Conservation (phyloP, 2,797 vertebrate species). For the Selene dorsalis region DNA sequence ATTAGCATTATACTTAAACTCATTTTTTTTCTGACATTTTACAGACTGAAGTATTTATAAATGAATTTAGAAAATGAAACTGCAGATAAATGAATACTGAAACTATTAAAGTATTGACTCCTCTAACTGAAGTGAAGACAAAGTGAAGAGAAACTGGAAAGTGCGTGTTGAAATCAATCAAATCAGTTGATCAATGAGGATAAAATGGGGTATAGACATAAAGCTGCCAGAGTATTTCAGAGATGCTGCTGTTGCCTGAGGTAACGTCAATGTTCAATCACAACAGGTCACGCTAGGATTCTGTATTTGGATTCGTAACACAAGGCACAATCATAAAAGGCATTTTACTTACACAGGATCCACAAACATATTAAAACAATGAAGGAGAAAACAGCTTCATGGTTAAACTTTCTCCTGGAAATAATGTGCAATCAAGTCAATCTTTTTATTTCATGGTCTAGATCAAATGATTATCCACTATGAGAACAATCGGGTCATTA, state of each 20-base stretch:
- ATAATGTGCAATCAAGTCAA: background rate
- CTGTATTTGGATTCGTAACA: conserved; percentile 3
- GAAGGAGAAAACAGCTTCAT: background rate
- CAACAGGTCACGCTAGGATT: conserved; percentile 15
- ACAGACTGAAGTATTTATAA: background rate
- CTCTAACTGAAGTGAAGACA: background rate
- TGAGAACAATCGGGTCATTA: conserved; percentile 20
- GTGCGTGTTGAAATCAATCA: background rate
- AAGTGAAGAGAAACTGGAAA: background rate
- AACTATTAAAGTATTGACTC: background rate
- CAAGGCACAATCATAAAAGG: background rate
- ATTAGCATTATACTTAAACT: too few relatives aligned
- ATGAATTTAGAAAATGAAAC: background rate
- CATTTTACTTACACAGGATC: background rate
- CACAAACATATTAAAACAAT: background rate
- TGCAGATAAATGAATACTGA: background rate
- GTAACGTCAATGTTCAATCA: conserved; percentile 66
- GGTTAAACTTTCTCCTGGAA: background rate
- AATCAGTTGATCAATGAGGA: conserved; percentile 31
- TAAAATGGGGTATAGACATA: conserved; percentile 23
- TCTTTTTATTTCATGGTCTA: conserved; percentile 6
- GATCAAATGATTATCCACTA: conserved; percentile 11
- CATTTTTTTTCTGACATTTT: too few relatives aligned
- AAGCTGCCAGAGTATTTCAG: conserved; percentile 32
- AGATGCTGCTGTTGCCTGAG: conserved; percentile 34